Evolutionary conservation across 2,797 vertebrate genomes (phyloP), one percentile per base, ranked within the genome.

Genomic region (Glyptemys insculpta): DNA sequence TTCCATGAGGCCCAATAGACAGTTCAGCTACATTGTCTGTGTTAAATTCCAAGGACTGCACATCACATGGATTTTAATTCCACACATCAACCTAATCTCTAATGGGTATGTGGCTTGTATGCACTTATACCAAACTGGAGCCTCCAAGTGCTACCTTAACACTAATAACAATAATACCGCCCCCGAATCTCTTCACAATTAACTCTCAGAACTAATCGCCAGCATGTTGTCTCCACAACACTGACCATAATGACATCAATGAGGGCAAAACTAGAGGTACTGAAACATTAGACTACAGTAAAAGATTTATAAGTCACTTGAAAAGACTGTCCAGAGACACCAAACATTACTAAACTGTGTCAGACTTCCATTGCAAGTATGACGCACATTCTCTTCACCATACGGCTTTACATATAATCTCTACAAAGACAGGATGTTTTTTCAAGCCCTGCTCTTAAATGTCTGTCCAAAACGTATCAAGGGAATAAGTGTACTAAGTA

Each of bases 291-390:
- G n/a, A 41, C 68, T 25, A 72, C 37, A 72, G 68, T 41, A 72
- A 37, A 37, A 68, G 37, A 41, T 72, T 41, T 41, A 37, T 72
- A 10, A 72, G 14, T 62, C 59, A 18, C 59, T 62, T 62, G 59
- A 0, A 2, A 0, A 0, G 18, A 44, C 1, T 10, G 1, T 5
- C 4, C 65, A 0, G 5, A 37, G 16, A 4, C 3, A 52, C 0
- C 4, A 0, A 12, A 14, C 2, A 0, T 0, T 0, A 8, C 4
- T 1, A 12, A 7, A 3, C 6, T 16, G 5, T 5, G 14, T 2
- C 54, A 0, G 5, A 2, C 1, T 52, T 12, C 6, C 1, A 0
- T 12, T 0, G 0, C 0, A 0, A 5, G 10, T 1, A 0, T 2
- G 11, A 34, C 1, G 23, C 29, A 0, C 14, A 8, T 6, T 18